These are phyloP conservation scores for Botia kubotai DNA, from an alignment of 2,797 vertebrate genomes.

Conservation along the genomic window DNA sequence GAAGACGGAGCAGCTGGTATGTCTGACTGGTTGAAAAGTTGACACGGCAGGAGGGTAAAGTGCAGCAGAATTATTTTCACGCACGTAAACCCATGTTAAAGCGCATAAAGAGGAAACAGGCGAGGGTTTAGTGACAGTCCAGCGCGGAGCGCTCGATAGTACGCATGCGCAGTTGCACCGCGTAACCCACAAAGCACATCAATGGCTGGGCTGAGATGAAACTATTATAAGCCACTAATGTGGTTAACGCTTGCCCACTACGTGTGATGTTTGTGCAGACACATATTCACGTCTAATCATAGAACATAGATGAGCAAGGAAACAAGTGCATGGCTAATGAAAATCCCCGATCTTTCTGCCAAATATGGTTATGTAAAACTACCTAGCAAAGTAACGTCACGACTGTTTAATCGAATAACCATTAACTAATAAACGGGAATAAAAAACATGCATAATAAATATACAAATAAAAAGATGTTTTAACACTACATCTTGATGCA, in stretches of 20 bases:
- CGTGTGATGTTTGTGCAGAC: neutral
- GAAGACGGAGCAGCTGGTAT: neutral
- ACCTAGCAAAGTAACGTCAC: neutral
- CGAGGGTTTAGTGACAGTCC: slow-evolving; percentile 25
- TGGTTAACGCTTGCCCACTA: neutral
- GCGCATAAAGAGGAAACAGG: slow-evolving; percentile 50
- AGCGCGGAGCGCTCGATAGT: slow-evolving; percentile 6
- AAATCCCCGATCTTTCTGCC: neutral
- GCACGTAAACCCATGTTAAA: slow-evolving; percentile 2
- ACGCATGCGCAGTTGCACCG: slow-evolving; percentile 51
- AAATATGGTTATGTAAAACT: neutral
- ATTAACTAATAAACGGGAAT: neutral
- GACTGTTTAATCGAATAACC: neutral
- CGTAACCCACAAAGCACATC: slow-evolving; percentile 22
- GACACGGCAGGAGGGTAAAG: slow-evolving; percentile 7
- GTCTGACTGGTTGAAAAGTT: slow-evolving; percentile 23
- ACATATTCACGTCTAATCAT: neutral
- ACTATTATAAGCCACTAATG: slow-evolving; percentile 7
- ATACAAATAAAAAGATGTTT: neutral
- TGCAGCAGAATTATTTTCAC: slow-evolving; percentile 26
- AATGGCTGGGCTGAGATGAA: neutral
- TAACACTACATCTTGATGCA: no score
- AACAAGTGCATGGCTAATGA: no score
- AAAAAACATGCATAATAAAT: neutral
- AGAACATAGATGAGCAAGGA: neutral